Evolutionary conservation across 2,113 vertebrate species (phyloP), one percentile per base, ranked within the genome.

Genomic region (Atractosteus spatula): DNA sequence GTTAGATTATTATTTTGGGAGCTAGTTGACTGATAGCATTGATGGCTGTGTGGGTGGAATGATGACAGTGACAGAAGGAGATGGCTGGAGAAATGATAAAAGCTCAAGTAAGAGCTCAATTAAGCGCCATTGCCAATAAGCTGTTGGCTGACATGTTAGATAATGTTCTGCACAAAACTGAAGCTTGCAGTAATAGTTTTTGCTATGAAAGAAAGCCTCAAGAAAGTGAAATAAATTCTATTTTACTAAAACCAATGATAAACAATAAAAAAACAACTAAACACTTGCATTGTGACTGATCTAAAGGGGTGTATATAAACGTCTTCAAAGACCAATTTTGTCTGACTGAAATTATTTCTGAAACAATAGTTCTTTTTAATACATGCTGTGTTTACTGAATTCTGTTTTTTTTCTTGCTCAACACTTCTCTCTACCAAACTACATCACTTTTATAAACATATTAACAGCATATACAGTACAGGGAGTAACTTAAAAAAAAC

Each of bases 1-100:
- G 74, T 54, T 43, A 65, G 64, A 68, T 80, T 75, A 80, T 79
- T 74, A 74, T 72, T 75, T 65, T 66, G 62, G 71, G 62, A 77
- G 67, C 63, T 69, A 64, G 70, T 51, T 69, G 69, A 69, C 67
- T 74, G 71, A 74, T 73, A 79, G 78, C 62, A 74, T 64, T 73
- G 65, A 71, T 78, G 65, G 63, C 56, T 63, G 74, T 41, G 63
- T 51, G 41, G 56, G 51, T 56, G 74, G 54, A 7, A 42, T 44
- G 68, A 42, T 63, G 62, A 69, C 62, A 47, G 73, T 66, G 59
- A 77, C 64, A 44, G 43, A 70, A 71, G 59, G 47, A 65, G 43
- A 63, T 73, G 68, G 68, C 54, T 62, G 56, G 17, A 29, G 44
- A 66, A 17, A 63, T 41, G 41, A 71, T 68, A 45, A 45, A 59